These are phyloP conservation scores for Pteronotus mesoamericanus DNA, from an alignment of 2,797 vertebrate genomes.

Conservation along the genomic window DNA sequence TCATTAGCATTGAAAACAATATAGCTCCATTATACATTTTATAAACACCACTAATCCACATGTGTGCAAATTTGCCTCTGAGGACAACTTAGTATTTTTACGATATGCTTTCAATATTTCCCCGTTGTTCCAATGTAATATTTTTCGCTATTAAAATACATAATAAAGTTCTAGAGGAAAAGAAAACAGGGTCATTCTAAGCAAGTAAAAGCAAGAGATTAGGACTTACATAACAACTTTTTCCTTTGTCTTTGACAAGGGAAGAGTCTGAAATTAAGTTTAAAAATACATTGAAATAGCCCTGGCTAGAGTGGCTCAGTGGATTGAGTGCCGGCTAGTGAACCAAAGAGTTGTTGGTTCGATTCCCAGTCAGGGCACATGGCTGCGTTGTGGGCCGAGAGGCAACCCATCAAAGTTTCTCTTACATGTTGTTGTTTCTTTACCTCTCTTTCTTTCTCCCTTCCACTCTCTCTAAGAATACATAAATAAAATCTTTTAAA, in stretches of 20 bases:
- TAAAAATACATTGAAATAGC: background rate
- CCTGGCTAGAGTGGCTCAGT: background rate
- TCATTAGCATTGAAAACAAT: slow-evolving; percentile 57
- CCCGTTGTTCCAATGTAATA: slow-evolving; percentile 59
- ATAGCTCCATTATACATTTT: slow-evolving; percentile 45
- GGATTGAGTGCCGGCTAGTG: background rate
- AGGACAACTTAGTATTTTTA: slow-evolving; percentile 58
- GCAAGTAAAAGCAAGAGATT: background rate
- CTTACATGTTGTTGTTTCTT: too few relatives aligned
- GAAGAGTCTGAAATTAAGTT: background rate
- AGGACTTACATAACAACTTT: background rate
- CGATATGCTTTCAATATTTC: slow-evolving; percentile 51
- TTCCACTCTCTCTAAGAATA: background rate
- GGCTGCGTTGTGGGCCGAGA: background rate
- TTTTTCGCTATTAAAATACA: slow-evolving; percentile 66
- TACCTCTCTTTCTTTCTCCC: background rate
- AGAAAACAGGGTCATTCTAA: background rate
- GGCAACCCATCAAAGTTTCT: background rate
- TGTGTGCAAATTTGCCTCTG: slow-evolving; percentile 51
- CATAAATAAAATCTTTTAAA: background rate
- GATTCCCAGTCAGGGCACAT: background rate
- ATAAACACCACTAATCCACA: slow-evolving; percentile 60
- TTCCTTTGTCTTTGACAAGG: background rate
- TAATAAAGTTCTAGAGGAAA: slow-evolving; percentile 59
- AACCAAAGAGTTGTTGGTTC: background rate